Base-by-base conservation (phyloP, 2,797 vertebrate genomes). In the Protosalanx chinensis region DNA sequence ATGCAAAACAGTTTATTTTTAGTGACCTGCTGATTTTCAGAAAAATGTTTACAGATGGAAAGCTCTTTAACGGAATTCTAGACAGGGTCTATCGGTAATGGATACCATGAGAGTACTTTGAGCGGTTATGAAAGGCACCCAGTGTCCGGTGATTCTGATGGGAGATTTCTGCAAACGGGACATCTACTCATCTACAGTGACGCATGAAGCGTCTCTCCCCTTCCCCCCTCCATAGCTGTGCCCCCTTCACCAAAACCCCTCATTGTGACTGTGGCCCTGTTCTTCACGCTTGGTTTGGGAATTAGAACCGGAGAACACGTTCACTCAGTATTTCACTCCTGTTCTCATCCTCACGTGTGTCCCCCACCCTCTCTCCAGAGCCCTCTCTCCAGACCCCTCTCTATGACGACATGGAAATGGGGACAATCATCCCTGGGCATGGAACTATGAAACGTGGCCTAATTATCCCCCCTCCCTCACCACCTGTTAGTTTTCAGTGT, bases 401-500 rank as follows among this genome's bases (percentile, higher is more conserved):
- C 61, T 72, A 62, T 15, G 57, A 71, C 72, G 80, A 77, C 81
- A 86, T 81, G 77, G 72, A 72, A 71, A 67, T 37, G 41, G 41
- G 41, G 10, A 46, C 41, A 46, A 46, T 46, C 41, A 8, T 13
- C 10, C 10, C 41, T 46, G 41, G 41, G 58, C 60, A 30, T 53
- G 64, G 49, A 46, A 32, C 53, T 68, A 30, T 68, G 76, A 72
- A 82, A 72, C 16, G 1, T 32, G 66, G 74, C 59, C 27, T 3
- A 67, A 2, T 72, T 67, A 58, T 49, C 74, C 72, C 41, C 70
- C 60, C 41, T 69, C 60, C 37, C 76, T 81, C 79, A 75, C 82
- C 85, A 72, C 83, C 84, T 84, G 83, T 73, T 73, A 73, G 86
- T 72, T 87, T 84, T 88, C 78, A 86, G 80, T 86, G 87, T 89